Percentiles rank a stretch among this genome's conserved stretches.
Evolutionary conservation across 2,113 vertebrate species (phyloP).

Genomic region (Daubentonia madagascariensis): DNA sequence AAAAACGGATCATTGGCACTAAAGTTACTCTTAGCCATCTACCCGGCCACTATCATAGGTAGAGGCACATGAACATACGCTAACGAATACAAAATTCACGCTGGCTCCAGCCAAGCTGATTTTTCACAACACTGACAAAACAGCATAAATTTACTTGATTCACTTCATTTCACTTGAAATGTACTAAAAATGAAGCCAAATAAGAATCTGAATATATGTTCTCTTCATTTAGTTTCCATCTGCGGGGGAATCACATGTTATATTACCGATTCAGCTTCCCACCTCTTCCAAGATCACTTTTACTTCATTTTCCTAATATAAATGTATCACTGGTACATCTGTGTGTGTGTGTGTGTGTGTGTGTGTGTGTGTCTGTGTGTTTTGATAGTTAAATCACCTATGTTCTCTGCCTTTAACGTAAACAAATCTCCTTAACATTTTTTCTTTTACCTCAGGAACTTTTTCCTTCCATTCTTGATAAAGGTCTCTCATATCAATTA

Average conservation of each 20-base stretch:
- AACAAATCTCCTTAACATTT: background rate
- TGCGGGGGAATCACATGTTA: background rate
- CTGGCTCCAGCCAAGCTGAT: background rate
- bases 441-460: conserved; percentile 81
- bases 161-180: background rate
- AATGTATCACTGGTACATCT: background rate
- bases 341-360: background rate
- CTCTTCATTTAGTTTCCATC: background rate
- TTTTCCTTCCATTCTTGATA: conserved; percentile 98
- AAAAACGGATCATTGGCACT: background rate
- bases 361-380: background rate
- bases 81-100: background rate
- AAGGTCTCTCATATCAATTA: conserved; percentile 98
- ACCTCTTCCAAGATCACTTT: background rate
- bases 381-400: background rate
- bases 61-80: rapidly evolving
- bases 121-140: background rate
- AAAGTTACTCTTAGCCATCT: background rate
- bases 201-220: background rate
- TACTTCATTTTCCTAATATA: background rate
- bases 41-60: background rate
- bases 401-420: background rate
- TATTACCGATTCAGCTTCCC: background rate
- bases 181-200: background rate
- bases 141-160: background rate